These are phyloP conservation scores for Paraplagusia blochii DNA, from an alignment of 2,113 vertebrate genomes.

Conservation along the genomic window DNA sequence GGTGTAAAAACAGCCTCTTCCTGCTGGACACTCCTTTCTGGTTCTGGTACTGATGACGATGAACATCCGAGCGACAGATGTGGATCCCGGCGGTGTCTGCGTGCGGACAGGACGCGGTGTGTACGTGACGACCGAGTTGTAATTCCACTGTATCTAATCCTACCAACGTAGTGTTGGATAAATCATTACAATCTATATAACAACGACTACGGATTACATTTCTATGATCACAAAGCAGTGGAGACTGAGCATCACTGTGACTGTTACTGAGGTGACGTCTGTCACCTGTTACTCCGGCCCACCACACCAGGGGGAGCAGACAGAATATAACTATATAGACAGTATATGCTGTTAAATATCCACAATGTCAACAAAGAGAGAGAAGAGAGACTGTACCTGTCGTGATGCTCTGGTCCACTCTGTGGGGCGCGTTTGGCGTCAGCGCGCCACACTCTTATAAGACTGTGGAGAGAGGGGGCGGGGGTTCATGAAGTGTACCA, in stretches of 20 bases:
- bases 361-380: background rate
- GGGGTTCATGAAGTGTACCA: too few species aligned
- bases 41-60: background rate
- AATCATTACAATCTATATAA: too few species aligned
- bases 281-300: background rate
- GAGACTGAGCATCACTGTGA: too few species aligned
- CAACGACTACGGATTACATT: too few species aligned
- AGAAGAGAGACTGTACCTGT: constrained; percentile 14
- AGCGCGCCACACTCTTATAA: constrained; percentile 9
- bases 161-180: background rate
- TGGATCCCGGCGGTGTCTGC: background rate
- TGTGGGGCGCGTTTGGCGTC: background rate
- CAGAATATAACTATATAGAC: background rate
- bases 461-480: too few species aligned
- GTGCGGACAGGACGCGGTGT: background rate
- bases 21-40: too few species aligned
- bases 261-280: background rate
- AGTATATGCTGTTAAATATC: background rate
- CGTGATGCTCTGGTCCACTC: constrained; percentile 7
- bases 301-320: background rate
- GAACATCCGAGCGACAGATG: background rate
- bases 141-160: background rate
- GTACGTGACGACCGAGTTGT: background rate
- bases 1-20: background rate
- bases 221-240: too few species aligned